A percentile compares a stretch with the other conserved stretches of the same genome.
Evolutionary conservation across 2,888 invertebrate species (phyloP).

Genomic region (Petrophora chlorosata): DNA sequence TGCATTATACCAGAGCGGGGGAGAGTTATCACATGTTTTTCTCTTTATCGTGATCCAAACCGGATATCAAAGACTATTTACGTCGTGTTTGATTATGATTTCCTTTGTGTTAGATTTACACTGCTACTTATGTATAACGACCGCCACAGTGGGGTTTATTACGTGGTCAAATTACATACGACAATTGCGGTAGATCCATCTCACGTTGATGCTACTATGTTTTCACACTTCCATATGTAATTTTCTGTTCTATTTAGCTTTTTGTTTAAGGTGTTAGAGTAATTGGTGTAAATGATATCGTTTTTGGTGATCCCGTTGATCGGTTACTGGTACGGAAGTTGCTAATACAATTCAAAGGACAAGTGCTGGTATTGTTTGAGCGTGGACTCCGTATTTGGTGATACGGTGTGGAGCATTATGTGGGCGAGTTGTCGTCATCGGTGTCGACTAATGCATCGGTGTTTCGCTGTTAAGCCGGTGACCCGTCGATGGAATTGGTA

Average conservation of each 20-base stretch:
- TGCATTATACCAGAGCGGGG: constrained; percentile 20
- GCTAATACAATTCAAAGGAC: constrained; percentile 65
- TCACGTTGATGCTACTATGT: constrained; percentile 13
- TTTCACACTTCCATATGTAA: constrained; percentile 17
- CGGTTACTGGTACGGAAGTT: constrained; percentile 59
- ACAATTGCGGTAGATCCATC: constrained; percentile 23
- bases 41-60: constrained; percentile 17
- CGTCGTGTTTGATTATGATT: constrained; percentile 22
- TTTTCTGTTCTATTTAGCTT: constrained; percentile 8
- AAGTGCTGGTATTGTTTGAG: constrained; percentile 45
- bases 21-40: constrained; percentile 19
- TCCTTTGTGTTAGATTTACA: constrained; percentile 6
- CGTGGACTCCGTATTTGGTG: constrained; percentile 59
- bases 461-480: constrained; percentile 38
- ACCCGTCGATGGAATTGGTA: constrained; percentile 34
- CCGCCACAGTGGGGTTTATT: constrained; percentile 28
- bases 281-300: constrained; percentile 41
- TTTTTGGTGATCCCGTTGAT: constrained; percentile 61
- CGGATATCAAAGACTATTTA: constrained; percentile 22
- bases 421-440: constrained; percentile 66
- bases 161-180: constrained; percentile 30
- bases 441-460: constrained; percentile 50
- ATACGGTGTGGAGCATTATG: constrained; percentile 46
- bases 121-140: constrained; percentile 12
- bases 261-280: constrained; percentile 19